Conservation (phyloP, 1,140 invertebrate species). For the Heliothis subflexa region DNA sequence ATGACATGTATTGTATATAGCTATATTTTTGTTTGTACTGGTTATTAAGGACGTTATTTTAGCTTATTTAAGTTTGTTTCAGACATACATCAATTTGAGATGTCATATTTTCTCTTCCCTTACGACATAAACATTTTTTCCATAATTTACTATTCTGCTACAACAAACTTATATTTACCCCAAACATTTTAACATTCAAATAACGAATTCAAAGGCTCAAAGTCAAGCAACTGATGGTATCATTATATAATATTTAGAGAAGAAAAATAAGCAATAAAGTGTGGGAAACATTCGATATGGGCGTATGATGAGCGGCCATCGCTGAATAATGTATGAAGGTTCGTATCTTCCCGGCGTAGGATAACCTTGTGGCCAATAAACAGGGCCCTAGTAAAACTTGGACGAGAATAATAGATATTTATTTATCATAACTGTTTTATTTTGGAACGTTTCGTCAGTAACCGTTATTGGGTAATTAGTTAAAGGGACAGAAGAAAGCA, state of each 20-base stretch:
- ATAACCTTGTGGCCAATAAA: constrained; percentile 50
- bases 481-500: no score
- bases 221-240: constrained; percentile 11
- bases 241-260: constrained; percentile 50
- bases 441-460: not conserved
- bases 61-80: no score
- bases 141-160: no score
- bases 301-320: constrained; percentile 55
- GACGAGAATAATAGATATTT: constrained; percentile 44
- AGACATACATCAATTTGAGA: no score
- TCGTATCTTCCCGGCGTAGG: constrained; percentile 39
- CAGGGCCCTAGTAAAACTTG: constrained; percentile 45
- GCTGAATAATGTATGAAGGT: constrained; percentile 61
- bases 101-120: no score
- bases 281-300: constrained; percentile 42
- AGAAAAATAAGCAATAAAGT: constrained; percentile 54
- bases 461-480: no score
- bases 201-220: not conserved
- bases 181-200: no score
- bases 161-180: no score
- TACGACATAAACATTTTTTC: no score
- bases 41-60: not conserved
- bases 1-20: no score
- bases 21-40: not conserved
- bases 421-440: constrained; percentile 29